Conservation (phyloP, 2,797 vertebrate genomes). For the Diceros bicornis region DNA sequence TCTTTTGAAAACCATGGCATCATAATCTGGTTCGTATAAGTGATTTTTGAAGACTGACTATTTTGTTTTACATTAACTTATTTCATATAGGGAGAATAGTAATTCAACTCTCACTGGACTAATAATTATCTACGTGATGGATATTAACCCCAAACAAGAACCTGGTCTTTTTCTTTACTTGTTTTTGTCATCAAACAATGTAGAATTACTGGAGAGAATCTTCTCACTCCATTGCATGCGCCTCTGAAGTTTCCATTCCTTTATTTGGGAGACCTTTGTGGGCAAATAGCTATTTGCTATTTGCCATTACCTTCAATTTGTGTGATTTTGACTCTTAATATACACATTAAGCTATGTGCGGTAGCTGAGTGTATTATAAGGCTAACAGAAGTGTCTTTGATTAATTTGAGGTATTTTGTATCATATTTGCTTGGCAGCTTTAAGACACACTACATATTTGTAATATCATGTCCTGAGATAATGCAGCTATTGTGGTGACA, state of each 20-base stretch:
- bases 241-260: conserved; percentile 11
- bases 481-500: not conserved
- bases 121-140: conserved; percentile 10
- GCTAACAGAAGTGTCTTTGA: not conserved
- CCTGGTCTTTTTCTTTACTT: conserved; percentile 16
- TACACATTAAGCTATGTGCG: not conserved
- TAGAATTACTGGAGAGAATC: not conserved
- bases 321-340: conserved; percentile 42
- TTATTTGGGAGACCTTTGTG: conserved; percentile 33
- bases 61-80: conserved; percentile 54
- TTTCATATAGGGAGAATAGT: conserved; percentile 23
- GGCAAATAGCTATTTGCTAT: conserved; percentile 36
- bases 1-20: conserved; percentile 43
- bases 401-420: conserved; percentile 59
- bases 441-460: conserved; percentile 17
- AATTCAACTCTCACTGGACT: conserved; percentile 46
- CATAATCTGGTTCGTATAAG: not conserved
- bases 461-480: conserved; percentile 37
- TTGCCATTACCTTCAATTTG: conserved; percentile 28
- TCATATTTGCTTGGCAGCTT: conserved; percentile 31
- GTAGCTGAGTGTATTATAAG: not conserved
- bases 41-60: conserved; percentile 43
- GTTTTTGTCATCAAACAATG: conserved; percentile 9
- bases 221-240: not conserved
- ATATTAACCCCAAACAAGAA: conserved; percentile 4